Evolutionary conservation across 2,888 invertebrate species (phyloP).

Genomic region (Hetaerina titia): DNA sequence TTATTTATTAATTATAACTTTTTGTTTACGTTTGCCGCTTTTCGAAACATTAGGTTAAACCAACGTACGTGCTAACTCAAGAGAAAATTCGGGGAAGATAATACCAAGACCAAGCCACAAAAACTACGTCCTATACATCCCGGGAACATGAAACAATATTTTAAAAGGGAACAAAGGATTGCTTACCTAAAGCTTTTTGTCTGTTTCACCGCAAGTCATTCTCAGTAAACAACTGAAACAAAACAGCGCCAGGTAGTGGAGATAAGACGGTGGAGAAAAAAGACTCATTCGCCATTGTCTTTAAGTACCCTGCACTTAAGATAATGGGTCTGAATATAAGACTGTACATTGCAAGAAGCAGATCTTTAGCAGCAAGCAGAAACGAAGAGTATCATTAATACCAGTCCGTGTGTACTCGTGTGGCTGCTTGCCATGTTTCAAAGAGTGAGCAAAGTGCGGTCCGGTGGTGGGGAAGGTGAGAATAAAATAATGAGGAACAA

Average conservation of each 20-base stretch:
- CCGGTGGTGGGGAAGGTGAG: neutral
- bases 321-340: conserved; percentile 44
- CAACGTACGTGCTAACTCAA: neutral
- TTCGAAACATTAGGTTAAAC: neutral
- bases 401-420: neutral
- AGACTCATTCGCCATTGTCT: conserved; percentile 11
- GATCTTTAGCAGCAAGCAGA: neutral
- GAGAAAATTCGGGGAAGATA: neutral
- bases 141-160: neutral
- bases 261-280: conserved; percentile 25
- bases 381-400: conserved; percentile 1
- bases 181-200: neutral
- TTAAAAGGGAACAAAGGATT: neutral
- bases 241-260: conserved; percentile 5
- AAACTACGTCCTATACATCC: neutral
- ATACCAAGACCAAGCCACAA: neutral
- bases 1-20: too few species aligned
- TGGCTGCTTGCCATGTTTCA: conserved; percentile 24
- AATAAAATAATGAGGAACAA: too few species aligned
- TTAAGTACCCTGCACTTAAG: conserved; percentile 61
- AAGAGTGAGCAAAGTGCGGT: neutral
- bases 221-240: conserved; percentile 1
- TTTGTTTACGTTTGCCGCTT: too few species aligned
- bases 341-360: neutral
- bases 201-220: neutral